phyloP scores from a whole-genome alignment of 2,888 invertebrate genomes.

The Heliconius aoede region DNA sequence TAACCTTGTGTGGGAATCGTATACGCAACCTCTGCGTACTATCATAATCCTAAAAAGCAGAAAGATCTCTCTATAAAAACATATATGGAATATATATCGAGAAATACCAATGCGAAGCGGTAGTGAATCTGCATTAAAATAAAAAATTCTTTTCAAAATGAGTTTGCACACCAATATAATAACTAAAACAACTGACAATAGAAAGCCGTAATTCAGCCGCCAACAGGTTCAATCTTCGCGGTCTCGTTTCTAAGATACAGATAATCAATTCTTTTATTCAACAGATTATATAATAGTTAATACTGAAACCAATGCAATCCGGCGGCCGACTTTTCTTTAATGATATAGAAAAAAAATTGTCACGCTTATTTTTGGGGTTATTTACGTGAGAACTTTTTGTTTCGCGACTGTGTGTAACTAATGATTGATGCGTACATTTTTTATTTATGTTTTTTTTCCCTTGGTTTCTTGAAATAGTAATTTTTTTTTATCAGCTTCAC shows the following conservation, averaged over 20 bases:
- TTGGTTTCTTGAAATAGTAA: too few species aligned
- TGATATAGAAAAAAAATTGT: slow-evolving; percentile 46
- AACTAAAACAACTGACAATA: slow-evolving; percentile 22
- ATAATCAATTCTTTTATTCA: slow-evolving; percentile 51
- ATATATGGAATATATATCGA: too few species aligned
- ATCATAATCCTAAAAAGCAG: too few species aligned
- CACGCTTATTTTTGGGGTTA: slow-evolving; percentile 35
- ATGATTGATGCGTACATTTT: neutral
- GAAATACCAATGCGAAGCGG: neutral
- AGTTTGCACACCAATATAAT: slow-evolving; percentile 17
- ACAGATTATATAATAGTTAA: slow-evolving; percentile 63
- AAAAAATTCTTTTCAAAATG: slow-evolving; percentile 1
- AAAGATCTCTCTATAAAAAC: too few species aligned
- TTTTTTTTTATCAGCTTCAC: too few species aligned
- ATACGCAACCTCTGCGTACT: too few species aligned
- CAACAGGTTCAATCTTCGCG: slow-evolving; percentile 40
- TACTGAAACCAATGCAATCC: slow-evolving; percentile 55
- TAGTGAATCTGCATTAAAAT: neutral
- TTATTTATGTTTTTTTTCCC: too few species aligned
- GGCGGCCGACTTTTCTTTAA: slow-evolving; percentile 61
- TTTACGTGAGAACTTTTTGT: slow-evolving; percentile 38
- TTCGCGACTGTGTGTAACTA: neutral
- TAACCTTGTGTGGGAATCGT: too few species aligned
- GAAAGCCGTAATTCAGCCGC: slow-evolving; percentile 31
- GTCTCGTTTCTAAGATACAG: slow-evolving; percentile 44